Base-by-base conservation (phyloP, 2,113 vertebrate species). In the Lamprotornis superbus region DNA sequence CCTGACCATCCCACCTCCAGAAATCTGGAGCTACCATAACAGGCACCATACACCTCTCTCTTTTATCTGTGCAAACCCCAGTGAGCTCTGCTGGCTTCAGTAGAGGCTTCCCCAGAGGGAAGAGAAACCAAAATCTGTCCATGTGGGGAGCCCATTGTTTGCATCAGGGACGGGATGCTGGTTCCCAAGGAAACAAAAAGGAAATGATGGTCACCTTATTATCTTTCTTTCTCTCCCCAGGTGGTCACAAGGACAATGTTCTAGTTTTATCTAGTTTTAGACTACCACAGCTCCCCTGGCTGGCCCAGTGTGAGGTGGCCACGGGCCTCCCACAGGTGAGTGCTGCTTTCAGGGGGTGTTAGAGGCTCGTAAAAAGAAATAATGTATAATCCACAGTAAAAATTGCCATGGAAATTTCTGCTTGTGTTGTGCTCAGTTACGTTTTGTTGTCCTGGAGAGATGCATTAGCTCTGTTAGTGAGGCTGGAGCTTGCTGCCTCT, bases 361-460 rank as follows among this genome's bases (percentile, higher is more conserved):
- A 82, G 60, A 19, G 64, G 57, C 57, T 75, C 22, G 3, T 23
- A 30, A 76, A 55, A 71, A 67, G 33, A 59, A 60, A 37, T 18
- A 25, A 24, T 0, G 0, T 14, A 9, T 35, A 35, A 82, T 70
- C 63, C 47, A 37, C 12, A 12, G 69, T 8, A 35, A 39, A 77
- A 80, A 89, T 25, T 53, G 30, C 69, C 25, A 17, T 39, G 47
- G 69, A 91, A 75, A 63, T 63, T 37, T 28, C 79, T 39, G 23
- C 37, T 92, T 0, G 0, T 14, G 15, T 77, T 83, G 46, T 31
- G 31, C 44, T 50, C n/a, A 4, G 17, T 80, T 42, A 23, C 28
- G 1, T 91, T 82, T 42, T 69, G 46, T 44, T 77, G 83, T 86
- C 59, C 46, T 30, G 11, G 46, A 77, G 68, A 77, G 76, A n/a